Base-by-base conservation (phyloP, 1,140 invertebrate species). In the Drosophila parvula region DNA sequence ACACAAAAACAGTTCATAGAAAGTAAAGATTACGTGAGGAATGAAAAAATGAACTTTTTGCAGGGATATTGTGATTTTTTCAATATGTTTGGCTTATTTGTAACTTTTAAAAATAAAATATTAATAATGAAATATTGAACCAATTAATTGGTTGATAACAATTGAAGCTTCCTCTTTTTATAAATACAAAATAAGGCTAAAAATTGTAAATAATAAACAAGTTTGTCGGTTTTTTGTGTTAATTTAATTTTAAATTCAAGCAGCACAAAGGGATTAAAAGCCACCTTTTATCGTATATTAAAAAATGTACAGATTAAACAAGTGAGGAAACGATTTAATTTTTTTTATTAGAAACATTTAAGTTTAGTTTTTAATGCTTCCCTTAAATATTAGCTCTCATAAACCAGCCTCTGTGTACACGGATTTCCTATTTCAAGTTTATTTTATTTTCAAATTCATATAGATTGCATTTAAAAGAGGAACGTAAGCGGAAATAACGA, bases 401-500 rank as follows among this genome's bases (percentile, higher is more conserved):
- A 50, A 32, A 22, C 32, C 36, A 18, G 16, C 16, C 7, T 11
- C 12, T 22, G 16, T 9, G 9, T 7, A 9, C 11, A 14, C 12
- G 32, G 18, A 48, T 67, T 32, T 38, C 22, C 27, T n/a, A 34
- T 22, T n/a, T 36, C 5, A 27, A 34, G 47, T 32, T 11, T 22
- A 32, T 71, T 59, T 34, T 50, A n/a, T 71, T 61, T 63, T 32
- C 56, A 41, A 70, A 30, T 32, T 41, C 43, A 14, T 70, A 71
- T 71, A 71, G 64, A 71, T 71, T 34, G 56, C 36, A 45, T 70
- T 48, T 32, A 70, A 58, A 22, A 36, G 47, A 18, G 47, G 61
- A 36, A 14, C 61, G 27, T 50, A 65, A 68, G 38, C 27, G 61
- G 56, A 64, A 64, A 64, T 64, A 64, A 64, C 18, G 65, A 77